These are phyloP conservation scores for Fratercula arctica DNA, from an alignment of 2,797 vertebrate genomes.

Conservation along the genomic window DNA sequence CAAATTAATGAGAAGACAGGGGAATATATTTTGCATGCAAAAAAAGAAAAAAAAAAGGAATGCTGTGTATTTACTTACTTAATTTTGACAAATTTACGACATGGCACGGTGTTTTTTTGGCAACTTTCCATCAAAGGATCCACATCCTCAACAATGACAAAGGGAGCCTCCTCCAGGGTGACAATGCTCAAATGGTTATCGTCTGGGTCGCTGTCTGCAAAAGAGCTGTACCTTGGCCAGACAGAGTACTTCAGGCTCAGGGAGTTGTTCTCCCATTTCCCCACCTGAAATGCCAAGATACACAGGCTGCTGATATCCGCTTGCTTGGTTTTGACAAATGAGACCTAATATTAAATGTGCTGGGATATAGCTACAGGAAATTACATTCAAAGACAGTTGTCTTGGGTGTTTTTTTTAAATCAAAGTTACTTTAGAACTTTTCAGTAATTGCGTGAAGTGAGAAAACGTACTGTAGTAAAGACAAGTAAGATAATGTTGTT, in stretches of 20 bases:
- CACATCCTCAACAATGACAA: conserved; percentile 97
- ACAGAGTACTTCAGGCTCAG: conserved; percentile 92
- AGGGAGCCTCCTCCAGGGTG: conserved; percentile 97
- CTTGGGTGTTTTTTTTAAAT: not conserved
- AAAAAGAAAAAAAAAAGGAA: not conserved
- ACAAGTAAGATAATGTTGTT: not conserved
- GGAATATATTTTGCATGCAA: not conserved
- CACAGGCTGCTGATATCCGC: not conserved
- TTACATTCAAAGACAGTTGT: not conserved
- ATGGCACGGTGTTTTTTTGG: conserved; percentile 95
- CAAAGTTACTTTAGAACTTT: not conserved
- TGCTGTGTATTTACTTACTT: conserved; percentile 81
- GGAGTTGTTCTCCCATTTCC: conserved; percentile 93
- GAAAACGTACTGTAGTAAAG: not conserved
- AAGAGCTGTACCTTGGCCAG: conserved; percentile 95
- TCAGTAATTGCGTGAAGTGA: not conserved
- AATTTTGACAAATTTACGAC: conserved; percentile 91
- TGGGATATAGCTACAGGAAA: not conserved
- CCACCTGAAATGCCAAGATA: conserved; percentile 83
- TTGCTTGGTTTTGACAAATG: not conserved
- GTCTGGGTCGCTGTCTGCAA: conserved; percentile 89
- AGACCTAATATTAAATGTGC: not conserved
- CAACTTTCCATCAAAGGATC: conserved; percentile 95
- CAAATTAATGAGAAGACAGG: not conserved
- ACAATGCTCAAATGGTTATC: conserved; percentile 98